Evolutionary conservation across 2,113 vertebrate genomes (phyloP).

Genomic region (Cryptoleucopteryx plumbea): DNA sequence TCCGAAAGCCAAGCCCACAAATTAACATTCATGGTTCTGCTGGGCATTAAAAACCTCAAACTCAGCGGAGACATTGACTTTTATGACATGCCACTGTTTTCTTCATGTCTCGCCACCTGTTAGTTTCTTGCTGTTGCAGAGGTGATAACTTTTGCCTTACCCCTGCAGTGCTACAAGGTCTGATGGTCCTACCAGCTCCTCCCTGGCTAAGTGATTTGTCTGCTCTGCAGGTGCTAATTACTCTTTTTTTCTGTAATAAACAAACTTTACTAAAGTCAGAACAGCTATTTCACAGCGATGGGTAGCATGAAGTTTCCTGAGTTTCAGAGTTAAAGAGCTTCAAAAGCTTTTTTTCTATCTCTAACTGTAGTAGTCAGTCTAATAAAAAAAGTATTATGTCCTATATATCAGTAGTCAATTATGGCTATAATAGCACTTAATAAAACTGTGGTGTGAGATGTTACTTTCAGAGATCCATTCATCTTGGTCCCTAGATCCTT

Average conservation of each 20-base stretch:
- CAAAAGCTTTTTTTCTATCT: not conserved
- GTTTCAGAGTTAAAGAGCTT: not conserved
- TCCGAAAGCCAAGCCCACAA: not conserved
- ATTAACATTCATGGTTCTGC: not conserved
- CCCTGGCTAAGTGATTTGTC: not conserved
- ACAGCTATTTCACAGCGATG: not conserved
- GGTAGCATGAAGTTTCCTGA: accelerated
- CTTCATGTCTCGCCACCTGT: not conserved
- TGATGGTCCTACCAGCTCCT: not conserved
- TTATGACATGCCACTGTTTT: not conserved
- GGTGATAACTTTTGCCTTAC: not conserved
- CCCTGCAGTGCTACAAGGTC: not conserved
- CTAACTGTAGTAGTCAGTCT: not conserved
- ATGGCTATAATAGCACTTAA: not conserved
- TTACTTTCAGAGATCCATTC: not conserved
- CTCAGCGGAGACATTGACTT: not conserved
- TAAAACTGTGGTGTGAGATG: not conserved
- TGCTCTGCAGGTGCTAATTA: not conserved
- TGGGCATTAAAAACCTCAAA: not conserved
- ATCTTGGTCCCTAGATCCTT: not conserved
- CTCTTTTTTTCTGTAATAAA: not conserved
- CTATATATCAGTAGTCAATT: not conserved
- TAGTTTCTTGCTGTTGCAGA: not conserved
- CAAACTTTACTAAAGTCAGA: not conserved
- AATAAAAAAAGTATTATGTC: not conserved